Conservation (phyloP, 2,888 invertebrate species). For the Pteria penguin region DNA sequence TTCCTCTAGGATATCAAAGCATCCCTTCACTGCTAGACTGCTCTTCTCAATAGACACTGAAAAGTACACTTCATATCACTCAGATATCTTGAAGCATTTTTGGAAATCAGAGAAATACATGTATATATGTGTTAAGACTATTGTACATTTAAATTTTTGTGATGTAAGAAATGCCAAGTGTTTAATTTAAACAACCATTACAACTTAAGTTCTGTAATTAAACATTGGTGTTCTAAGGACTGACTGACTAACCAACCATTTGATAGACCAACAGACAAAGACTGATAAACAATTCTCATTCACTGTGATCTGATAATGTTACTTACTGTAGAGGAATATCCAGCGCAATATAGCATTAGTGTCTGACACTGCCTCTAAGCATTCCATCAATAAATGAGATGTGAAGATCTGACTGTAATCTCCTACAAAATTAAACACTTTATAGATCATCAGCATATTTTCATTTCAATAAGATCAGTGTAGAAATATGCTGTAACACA, state of each 20-base stretch:
- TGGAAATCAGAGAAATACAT: background rate
- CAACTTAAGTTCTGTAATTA: too few relatives aligned
- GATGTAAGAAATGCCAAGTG: too few relatives aligned
- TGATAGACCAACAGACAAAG: too few relatives aligned
- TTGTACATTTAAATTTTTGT: too few relatives aligned
- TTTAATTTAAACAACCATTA: too few relatives aligned
- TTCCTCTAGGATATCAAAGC: constrained; percentile 52
- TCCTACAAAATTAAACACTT: constrained; percentile 47
- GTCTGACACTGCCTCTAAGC: constrained; percentile 50
- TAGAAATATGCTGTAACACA: too few relatives aligned
- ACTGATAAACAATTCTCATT: too few relatives aligned
- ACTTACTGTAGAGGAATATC: constrained; percentile 65
- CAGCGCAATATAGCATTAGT: constrained; percentile 56
- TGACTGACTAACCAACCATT: too few relatives aligned
- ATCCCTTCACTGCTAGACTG: constrained; percentile 51
- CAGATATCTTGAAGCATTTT: constrained; percentile 4
- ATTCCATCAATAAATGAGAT: constrained; percentile 51
- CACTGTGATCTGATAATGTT: too few relatives aligned
- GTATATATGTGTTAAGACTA: background rate
- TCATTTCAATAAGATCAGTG: too few relatives aligned
- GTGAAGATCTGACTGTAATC: constrained; percentile 49
- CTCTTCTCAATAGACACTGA: constrained; percentile 61
- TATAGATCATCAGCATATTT: too few relatives aligned
- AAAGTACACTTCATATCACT: constrained; percentile 9
- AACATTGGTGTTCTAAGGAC: too few relatives aligned